Conservation (phyloP, 2,113 vertebrate species). For the Aegotheles bennettii region DNA sequence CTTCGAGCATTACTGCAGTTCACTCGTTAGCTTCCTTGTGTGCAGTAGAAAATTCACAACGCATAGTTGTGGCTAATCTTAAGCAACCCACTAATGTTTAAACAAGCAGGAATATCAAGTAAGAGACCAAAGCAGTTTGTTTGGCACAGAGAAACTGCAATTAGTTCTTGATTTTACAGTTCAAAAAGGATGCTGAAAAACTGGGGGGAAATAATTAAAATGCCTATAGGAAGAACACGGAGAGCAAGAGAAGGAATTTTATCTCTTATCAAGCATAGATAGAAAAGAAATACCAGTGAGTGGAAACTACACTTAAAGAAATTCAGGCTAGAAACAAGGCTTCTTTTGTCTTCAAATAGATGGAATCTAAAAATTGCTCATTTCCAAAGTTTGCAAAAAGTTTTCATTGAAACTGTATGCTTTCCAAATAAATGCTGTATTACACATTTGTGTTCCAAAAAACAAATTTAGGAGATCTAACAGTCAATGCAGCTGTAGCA, state of each 20-base stretch:
- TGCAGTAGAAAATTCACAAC: rapidly evolving
- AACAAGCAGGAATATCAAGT: background rate
- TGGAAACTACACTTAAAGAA: background rate
- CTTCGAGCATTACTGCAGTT: background rate
- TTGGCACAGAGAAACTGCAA: background rate
- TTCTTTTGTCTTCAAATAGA: background rate
- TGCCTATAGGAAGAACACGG: background rate
- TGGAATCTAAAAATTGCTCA: background rate
- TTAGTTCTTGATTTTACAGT: background rate
- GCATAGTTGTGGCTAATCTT: background rate
- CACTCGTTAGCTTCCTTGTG: background rate
- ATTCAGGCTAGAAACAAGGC: background rate
- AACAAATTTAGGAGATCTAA: background rate
- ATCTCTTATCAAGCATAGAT: background rate
- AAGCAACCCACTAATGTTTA: background rate
- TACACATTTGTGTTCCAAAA: background rate
- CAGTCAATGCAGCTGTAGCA: background rate
- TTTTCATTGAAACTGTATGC: background rate
- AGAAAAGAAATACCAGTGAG: background rate
- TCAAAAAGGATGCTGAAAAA: background rate
- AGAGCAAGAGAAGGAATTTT: background rate
- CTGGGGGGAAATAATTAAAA: background rate
- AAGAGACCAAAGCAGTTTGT: background rate
- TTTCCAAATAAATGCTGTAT: background rate
- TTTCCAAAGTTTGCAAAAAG: background rate